A percentile compares a stretch with the other conserved stretches of the same genome.
These are phyloP conservation scores for Pseudoips prasinana DNA, from an alignment of 2,888 invertebrate genomes.

Conservation along the genomic window DNA sequence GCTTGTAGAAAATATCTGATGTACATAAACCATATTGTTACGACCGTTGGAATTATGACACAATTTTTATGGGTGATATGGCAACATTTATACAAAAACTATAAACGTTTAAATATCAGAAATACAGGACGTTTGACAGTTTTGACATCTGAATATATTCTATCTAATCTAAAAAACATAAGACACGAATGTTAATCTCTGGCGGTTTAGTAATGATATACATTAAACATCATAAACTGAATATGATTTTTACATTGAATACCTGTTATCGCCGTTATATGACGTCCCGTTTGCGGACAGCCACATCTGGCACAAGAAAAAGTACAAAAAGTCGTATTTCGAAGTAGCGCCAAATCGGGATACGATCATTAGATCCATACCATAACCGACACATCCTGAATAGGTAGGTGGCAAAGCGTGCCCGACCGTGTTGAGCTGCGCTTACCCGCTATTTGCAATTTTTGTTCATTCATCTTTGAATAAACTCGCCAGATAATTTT, in stretches of 20 bases:
- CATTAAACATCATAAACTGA: constrained; percentile 4
- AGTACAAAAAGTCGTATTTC: constrained; percentile 65
- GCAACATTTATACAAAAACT: too few species aligned
- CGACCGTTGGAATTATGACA: too few species aligned
- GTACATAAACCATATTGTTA: too few species aligned
- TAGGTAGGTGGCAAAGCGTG: constrained; percentile 74
- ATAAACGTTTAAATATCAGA: too few species aligned
- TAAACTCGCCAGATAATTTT: constrained; percentile 33
- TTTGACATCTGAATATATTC: too few species aligned
- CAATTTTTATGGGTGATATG: too few species aligned
- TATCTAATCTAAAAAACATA: too few species aligned
- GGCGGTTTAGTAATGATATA: too few species aligned
- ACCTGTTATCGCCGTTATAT: constrained; percentile 68
- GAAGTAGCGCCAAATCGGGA: constrained; percentile 65
- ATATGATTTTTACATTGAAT: constrained; percentile 53
- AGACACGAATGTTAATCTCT: too few species aligned
- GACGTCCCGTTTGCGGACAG: constrained; percentile 66
- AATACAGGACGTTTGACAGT: too few species aligned
- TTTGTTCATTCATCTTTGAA: constrained; percentile 67
- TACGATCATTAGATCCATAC: constrained; percentile 76
- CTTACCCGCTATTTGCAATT: constrained; percentile 40
- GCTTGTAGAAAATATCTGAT: too few species aligned
- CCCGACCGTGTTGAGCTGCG: constrained; percentile 45
- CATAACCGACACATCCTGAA: constrained; percentile 78
- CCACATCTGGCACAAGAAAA: constrained; percentile 61